Percentiles rank a stretch among this genome's conserved stretches.
Conservation (phyloP, 2,888 invertebrate genomes). For the Limnephilus marmoratus region DNA sequence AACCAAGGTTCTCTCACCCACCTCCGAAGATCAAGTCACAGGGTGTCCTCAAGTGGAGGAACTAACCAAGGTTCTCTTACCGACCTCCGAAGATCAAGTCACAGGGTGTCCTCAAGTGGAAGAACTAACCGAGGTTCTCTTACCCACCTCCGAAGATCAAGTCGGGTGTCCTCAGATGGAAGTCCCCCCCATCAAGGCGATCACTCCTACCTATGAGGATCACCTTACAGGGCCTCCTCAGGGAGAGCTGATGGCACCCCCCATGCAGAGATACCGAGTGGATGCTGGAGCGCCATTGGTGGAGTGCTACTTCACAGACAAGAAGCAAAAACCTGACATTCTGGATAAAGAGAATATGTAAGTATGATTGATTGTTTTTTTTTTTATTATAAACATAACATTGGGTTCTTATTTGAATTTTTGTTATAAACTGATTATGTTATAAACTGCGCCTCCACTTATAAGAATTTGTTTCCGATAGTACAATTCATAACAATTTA, state of each 20-base stretch:
- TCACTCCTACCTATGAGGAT: neutral
- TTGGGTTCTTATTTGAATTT: too few relatives aligned
- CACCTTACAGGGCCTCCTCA: neutral
- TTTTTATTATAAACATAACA: neutral
- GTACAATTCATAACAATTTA: too few relatives aligned
- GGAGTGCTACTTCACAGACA: conserved; percentile 49
- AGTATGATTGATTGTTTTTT: conserved; percentile 4
- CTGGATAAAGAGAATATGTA: conserved; percentile 48
- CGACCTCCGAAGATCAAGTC: too few relatives aligned
- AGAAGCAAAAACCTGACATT: conserved; percentile 48
- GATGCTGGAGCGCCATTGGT: conserved; percentile 22
- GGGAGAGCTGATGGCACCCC: neutral
- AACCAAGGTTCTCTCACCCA: too few relatives aligned
- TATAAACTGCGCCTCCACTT: too few relatives aligned
- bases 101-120: too few relatives aligned
- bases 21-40: too few relatives aligned
- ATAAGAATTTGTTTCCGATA: too few relatives aligned
- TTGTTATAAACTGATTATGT: too few relatives aligned
- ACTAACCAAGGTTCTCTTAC: too few relatives aligned
- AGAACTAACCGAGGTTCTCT: neutral
- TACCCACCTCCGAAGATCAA: neutral
- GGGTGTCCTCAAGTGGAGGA: too few relatives aligned
- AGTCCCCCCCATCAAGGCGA: neutral
- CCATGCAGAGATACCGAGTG: neutral
- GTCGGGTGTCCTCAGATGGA: neutral